These are phyloP conservation scores for Sylvietta virens DNA, from an alignment of 2,113 vertebrate genomes.

Conservation along the genomic window DNA sequence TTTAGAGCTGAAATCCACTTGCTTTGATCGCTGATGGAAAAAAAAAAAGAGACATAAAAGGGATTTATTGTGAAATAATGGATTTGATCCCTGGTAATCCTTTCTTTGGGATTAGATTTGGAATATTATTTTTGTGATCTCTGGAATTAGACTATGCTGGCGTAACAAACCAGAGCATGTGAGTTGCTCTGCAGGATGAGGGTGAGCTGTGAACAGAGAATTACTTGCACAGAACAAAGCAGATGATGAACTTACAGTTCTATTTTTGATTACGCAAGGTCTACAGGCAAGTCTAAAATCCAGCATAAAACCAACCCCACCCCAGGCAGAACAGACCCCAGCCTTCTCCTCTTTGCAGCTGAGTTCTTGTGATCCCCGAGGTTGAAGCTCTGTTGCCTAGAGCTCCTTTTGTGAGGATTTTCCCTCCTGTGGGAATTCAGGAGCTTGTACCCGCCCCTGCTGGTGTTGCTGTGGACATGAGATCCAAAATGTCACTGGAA, in stretches of 20 bases:
- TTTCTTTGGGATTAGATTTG: slow-evolving; percentile 33
- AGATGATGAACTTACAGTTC: slow-evolving; percentile 29
- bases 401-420: not conserved
- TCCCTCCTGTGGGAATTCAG: not conserved
- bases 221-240: slow-evolving; percentile 10
- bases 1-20: slow-evolving; percentile 11
- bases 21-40: not conserved
- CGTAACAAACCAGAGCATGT: not conserved
- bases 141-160: slow-evolving; percentile 18
- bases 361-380: not conserved
- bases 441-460: not conserved
- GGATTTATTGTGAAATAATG: slow-evolving; percentile 27
- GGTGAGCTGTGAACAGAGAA: not conserved
- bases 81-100: slow-evolving; percentile 29
- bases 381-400: not conserved
- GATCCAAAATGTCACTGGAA: not conserved
- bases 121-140: slow-evolving; percentile 53
- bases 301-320: not conserved
- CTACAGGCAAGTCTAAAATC: not conserved
- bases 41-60: not conserved
- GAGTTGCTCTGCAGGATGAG: slow-evolving; percentile 21
- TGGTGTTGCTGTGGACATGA: accelerated
- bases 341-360: not conserved
- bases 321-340: not conserved
- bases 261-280: not conserved